A percentile compares a stretch with the other conserved stretches of the same genome.
Evolutionary conservation across 2,797 vertebrate genomes (phyloP).

Genomic region (Paratrypauchen microcephalus): DNA sequence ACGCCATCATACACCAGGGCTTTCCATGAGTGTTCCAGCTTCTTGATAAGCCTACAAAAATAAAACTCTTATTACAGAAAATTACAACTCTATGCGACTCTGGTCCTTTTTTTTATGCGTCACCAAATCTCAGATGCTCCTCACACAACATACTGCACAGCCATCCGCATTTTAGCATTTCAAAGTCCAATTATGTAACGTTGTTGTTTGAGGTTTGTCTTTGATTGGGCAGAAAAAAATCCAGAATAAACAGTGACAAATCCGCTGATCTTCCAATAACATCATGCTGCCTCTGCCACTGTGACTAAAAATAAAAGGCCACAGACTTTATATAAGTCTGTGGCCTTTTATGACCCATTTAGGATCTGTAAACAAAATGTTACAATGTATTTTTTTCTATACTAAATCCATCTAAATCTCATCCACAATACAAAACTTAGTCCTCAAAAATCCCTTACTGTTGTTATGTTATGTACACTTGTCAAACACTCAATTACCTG

Average conservation of each 20-base stretch:
- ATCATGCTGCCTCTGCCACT: neutral
- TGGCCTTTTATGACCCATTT: neutral
- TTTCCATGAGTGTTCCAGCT: conserved; percentile 98
- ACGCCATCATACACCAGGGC: conserved; percentile 97
- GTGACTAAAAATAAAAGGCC: too few relatives aligned
- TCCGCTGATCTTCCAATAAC: conserved; percentile 11
- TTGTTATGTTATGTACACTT: neutral
- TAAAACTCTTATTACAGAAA: conserved; percentile 38
- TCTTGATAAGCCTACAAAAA: conserved; percentile 90
- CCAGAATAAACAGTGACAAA: conserved; percentile 16
- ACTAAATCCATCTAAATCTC: neutral
- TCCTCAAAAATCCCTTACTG: neutral
- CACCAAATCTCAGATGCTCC: conserved; percentile 13
- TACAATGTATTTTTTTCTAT: neutral
- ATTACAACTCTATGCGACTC: conserved; percentile 10
- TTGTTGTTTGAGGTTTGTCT: conserved; percentile 7
- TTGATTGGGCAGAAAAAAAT: conserved; percentile 14
- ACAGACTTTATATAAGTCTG: neutral
- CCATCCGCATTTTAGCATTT: conserved; percentile 11
- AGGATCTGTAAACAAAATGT: neutral
- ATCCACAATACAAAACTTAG: neutral
- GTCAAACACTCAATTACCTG: conserved; percentile 74
- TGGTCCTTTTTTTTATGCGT: conserved; percentile 10
- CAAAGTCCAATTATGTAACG: conserved; percentile 9
- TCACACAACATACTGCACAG: neutral